Percentiles rank a stretch among this genome's conserved stretches.
Evolutionary conservation across 2,113 vertebrate species (phyloP).

Genomic region (Cebus imitator): DNA sequence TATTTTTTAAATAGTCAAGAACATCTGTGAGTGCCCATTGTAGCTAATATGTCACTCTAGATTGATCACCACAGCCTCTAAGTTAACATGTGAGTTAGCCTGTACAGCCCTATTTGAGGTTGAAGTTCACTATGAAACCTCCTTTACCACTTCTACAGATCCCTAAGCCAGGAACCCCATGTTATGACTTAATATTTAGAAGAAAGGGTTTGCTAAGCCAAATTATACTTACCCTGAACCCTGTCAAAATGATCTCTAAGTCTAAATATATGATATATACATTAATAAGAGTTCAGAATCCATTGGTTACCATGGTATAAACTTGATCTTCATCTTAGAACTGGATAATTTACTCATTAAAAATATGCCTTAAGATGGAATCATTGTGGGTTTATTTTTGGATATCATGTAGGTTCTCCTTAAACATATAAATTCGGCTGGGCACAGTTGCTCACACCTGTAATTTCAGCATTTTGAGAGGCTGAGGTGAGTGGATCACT

Average conservation of each 20-base stretch:
- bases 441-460: too few species aligned
- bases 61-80: neutral
- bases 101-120: neutral
- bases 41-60: neutral
- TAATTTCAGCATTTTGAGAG: too few species aligned
- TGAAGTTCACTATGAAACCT: neutral
- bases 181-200: neutral
- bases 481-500: too few species aligned
- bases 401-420: neutral
- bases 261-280: neutral
- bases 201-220: neutral
- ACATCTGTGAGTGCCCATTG: neutral
- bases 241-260: neutral
- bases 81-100: neutral
- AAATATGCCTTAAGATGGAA: neutral
- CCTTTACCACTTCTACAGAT: neutral
- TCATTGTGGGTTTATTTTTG: neutral
- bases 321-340: neutral
- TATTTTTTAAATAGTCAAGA: neutral
- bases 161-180: neutral
- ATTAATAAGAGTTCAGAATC: neutral
- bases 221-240: neutral
- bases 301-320: neutral
- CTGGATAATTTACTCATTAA: conserved; percentile 10
- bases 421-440: neutral